Percentiles rank a stretch among this genome's conserved stretches.
phyloP scores from a whole-genome alignment of 2,113 vertebrate species.

The Serinus canaria region DNA sequence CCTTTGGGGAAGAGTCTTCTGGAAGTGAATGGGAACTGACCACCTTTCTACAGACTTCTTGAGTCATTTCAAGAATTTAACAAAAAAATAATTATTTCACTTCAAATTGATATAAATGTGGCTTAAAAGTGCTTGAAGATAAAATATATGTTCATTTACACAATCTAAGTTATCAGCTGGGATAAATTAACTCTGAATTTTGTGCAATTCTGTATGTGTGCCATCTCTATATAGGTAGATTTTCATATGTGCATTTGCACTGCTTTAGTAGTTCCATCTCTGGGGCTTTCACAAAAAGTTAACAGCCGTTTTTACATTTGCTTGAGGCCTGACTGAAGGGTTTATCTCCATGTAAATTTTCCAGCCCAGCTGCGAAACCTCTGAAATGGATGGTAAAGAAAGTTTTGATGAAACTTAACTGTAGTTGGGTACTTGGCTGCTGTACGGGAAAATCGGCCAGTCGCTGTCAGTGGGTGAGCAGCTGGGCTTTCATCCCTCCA shows the following conservation, averaged over 20 bases:
- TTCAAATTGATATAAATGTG: neutral
- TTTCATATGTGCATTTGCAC: neutral
- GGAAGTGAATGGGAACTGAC: neutral
- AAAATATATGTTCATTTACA: neutral
- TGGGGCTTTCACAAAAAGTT: neutral
- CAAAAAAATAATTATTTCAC: neutral
- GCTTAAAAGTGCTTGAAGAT: neutral
- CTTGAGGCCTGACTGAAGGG: neutral
- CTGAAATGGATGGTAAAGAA: neutral
- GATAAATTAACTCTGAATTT: neutral
- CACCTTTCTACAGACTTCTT: neutral
- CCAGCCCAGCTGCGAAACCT: neutral
- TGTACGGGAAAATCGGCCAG: conserved; percentile 3
- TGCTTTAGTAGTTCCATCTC: neutral
- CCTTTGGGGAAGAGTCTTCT: neutral
- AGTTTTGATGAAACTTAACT: neutral
- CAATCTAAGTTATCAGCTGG: neutral
- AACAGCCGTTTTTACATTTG: neutral
- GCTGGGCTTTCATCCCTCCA: neutral
- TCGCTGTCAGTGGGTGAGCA: neutral
- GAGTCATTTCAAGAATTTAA: neutral
- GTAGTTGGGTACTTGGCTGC: neutral
- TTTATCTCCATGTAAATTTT: neutral
- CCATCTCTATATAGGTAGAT: neutral
- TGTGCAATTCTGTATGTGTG: neutral